These are phyloP conservation scores for Brachypteracias leptosomus DNA, from an alignment of 2,113 vertebrate species.

Conservation along the genomic window DNA sequence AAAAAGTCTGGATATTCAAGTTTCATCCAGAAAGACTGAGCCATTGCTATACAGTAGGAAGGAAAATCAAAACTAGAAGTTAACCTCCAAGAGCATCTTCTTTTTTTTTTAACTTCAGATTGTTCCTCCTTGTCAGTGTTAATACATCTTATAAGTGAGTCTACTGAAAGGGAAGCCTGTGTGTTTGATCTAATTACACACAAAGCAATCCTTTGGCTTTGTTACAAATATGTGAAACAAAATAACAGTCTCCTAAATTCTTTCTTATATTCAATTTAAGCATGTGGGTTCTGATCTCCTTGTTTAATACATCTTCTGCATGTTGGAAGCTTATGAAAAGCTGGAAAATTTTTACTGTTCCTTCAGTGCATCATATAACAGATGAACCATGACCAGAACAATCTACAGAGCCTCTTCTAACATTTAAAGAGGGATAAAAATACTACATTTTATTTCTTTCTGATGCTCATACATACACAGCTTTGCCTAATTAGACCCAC, in stretches of 20 bases:
- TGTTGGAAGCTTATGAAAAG: conserved; percentile 10
- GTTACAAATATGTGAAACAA: conserved; percentile 15
- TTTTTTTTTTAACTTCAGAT: not conserved
- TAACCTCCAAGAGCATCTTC: not conserved
- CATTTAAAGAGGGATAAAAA: not conserved
- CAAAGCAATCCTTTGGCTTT: conserved; percentile 4
- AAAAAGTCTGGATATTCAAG: not conserved
- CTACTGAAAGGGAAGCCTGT: not conserved
- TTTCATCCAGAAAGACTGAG: not conserved
- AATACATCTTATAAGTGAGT: not conserved
- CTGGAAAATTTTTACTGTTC: not conserved
- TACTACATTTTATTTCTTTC: not conserved
- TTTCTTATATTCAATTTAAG: conserved; percentile 54
- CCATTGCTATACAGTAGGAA: not conserved
- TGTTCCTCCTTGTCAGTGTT: not conserved
- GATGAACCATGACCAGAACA: not conserved
- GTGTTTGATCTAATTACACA: not conserved
- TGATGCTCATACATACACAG: not conserved
- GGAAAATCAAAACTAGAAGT: conserved; percentile 9
- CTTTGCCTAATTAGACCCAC: not conserved
- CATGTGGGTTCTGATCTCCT: conserved; percentile 42
- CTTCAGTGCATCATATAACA: not conserved
- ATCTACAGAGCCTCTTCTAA: not conserved
- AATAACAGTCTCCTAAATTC: conserved; percentile 8
- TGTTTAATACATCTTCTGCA: conserved; percentile 39